These are phyloP conservation scores for Mixornis gularis DNA, from an alignment of 2,113 vertebrate species.

Conservation along the genomic window DNA sequence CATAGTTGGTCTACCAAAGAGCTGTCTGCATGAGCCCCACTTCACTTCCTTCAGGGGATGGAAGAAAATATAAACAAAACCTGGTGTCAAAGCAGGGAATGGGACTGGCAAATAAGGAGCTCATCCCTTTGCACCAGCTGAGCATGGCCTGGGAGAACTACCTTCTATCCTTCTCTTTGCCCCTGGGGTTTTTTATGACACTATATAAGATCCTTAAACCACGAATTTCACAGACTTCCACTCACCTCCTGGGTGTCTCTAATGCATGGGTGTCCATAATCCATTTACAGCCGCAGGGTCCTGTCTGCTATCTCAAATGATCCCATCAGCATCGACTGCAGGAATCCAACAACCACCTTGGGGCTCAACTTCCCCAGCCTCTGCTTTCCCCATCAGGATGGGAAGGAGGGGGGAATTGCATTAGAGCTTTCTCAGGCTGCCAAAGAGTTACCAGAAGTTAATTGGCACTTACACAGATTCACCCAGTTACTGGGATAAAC, in stretches of 20 bases:
- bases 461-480: background rate
- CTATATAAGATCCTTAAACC: background rate
- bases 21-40: background rate
- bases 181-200: background rate
- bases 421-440: background rate
- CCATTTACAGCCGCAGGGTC: fast-evolving
- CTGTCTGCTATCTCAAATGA: background rate
- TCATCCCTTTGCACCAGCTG: background rate
- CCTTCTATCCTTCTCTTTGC: background rate
- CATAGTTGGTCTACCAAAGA: background rate
- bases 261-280: background rate
- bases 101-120: fast-evolving
- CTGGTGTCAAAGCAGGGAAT: background rate
- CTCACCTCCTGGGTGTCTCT: background rate
- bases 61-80: background rate
- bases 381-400: background rate
- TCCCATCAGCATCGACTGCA: background rate
- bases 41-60: background rate
- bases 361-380: background rate
- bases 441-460: background rate
- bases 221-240: background rate
- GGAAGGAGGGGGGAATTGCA: background rate
- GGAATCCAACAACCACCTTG: fast-evolving
- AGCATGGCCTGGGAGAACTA: background rate
- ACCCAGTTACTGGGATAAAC: background rate